Base-by-base conservation (phyloP, 1,140 invertebrate species). In the Diploscapter pachys region DNA sequence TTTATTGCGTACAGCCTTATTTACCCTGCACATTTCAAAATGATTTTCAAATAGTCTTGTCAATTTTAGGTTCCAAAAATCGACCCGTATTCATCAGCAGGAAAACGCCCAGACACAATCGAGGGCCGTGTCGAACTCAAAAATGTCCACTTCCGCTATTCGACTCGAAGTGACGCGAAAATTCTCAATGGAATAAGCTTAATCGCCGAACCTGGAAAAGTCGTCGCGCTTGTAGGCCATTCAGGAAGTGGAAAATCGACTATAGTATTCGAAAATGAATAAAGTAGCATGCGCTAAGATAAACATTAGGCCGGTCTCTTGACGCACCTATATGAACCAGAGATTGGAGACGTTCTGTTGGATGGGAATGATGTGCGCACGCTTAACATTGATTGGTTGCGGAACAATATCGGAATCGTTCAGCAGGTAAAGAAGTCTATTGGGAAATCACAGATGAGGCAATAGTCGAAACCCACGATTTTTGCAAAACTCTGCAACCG, bases 111-210 rank as follows among this genome's bases (percentile, higher is more conserved):
- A 70, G 78, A 74, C 6, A 54, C 76, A 11, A 57, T 80, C 59
- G 78, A 67, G 9, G 87, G 87, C 4, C 80, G 82, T 64, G 82
- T 88, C 3, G 72, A 79, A 49, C 83, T 88, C 55, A 72, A 80
- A 48, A 81, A 87, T 75, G 82, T 88, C 4, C 71, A 85, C 57
- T 88, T 88, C 72, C 61, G 50, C 3, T 88, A 88, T 73, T 87
- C 88, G 5, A 85, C 86, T 50, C 65, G 79, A 52, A 78, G 72
- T 63, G 71, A 70, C 56, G 53, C 61, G 8, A 72, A 76, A 2
- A 81, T 98, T 4, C 86, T 98, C 8, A 91, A 91, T 79, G 92
- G 94, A 84, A 87, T 98, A 48, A 92, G 90, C 73, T 97, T 98
- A 80, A 88, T 87, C 3, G 92, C 93, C 9, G 90, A 91, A 3